Evolutionary conservation across 2,113 vertebrate genomes (phyloP).

Genomic region (Notarius quadriscutis): DNA sequence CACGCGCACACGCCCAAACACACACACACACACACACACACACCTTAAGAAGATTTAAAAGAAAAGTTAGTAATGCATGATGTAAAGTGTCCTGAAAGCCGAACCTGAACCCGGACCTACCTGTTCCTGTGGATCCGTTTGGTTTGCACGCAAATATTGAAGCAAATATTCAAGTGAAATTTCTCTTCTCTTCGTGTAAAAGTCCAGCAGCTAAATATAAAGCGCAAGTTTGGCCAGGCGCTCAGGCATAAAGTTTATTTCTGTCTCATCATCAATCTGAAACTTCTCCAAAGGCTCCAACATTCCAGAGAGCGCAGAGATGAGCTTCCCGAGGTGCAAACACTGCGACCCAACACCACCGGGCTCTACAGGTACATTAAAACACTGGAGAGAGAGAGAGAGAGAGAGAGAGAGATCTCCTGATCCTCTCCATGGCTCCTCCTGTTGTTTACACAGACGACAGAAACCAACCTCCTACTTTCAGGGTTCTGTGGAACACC

Average conservation of each 20-base stretch:
- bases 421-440: neutral
- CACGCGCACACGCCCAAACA: neutral
- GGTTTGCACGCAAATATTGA: neutral
- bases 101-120: neutral
- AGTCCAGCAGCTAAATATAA: constrained; percentile 20
- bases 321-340: neutral
- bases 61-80: neutral
- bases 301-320: too few relatives aligned
- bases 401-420: neutral
- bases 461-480: neutral
- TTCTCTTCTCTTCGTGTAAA: neutral
- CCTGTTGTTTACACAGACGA: constrained; percentile 18
- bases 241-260: constrained; percentile 1
- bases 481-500: neutral
- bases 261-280: neutral
- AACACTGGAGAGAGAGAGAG: neutral
- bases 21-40: neutral
- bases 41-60: neutral
- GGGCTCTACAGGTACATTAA: neutral
- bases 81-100: neutral
- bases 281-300: neutral
- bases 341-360: neutral
- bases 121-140: neutral
- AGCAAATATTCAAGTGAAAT: too few relatives aligned
- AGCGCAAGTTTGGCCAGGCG: neutral